These are phyloP conservation scores for Zaprionus vittiger DNA, from an alignment of 1,140 invertebrate species.

Conservation along the genomic window DNA sequence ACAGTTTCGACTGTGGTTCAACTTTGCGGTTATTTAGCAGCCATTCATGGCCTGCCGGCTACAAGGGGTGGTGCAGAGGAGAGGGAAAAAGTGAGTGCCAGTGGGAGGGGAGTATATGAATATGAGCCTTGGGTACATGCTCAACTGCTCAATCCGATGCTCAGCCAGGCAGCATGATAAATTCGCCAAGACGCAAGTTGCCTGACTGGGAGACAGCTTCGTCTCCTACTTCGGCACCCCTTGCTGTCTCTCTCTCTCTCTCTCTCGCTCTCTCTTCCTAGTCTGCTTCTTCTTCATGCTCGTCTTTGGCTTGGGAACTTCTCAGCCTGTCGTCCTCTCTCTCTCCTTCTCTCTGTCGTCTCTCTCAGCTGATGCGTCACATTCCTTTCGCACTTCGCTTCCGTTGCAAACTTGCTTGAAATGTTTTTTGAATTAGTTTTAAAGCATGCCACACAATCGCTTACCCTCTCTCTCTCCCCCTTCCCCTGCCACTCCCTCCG, in stretches of 20 bases:
- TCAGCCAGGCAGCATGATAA: conserved; percentile 6
- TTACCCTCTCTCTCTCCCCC: background rate
- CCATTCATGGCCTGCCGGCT: conserved; percentile 18
- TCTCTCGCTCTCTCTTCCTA: too few species aligned
- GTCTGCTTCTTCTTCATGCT: background rate
- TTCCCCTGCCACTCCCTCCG: background rate
- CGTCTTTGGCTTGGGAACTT: background rate
- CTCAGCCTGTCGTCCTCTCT: background rate
- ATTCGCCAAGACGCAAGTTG: conserved; percentile 1
- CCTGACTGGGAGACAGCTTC: background rate
- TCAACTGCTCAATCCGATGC: conserved; percentile 4
- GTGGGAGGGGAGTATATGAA: background rate
- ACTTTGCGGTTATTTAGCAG: conserved; percentile 49
- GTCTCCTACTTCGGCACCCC: background rate
- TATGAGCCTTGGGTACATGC: conserved; percentile 2
- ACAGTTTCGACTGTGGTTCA: conserved; percentile 37
- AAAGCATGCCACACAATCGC: conserved; percentile 38
- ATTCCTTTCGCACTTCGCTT: conserved; percentile 34
- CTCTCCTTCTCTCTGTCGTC: background rate
- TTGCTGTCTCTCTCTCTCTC: background rate
- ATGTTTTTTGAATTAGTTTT: conserved; percentile 51
- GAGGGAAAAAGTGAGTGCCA: background rate
- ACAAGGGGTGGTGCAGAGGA: background rate
- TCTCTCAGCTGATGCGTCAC: conserved; percentile 43
- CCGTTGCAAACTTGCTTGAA: conserved; percentile 36